A percentile compares a stretch with the other conserved stretches of the same genome.
Evolutionary conservation across 1,140 invertebrate genomes (phyloP).

Genomic region (Ceratina japonica): DNA sequence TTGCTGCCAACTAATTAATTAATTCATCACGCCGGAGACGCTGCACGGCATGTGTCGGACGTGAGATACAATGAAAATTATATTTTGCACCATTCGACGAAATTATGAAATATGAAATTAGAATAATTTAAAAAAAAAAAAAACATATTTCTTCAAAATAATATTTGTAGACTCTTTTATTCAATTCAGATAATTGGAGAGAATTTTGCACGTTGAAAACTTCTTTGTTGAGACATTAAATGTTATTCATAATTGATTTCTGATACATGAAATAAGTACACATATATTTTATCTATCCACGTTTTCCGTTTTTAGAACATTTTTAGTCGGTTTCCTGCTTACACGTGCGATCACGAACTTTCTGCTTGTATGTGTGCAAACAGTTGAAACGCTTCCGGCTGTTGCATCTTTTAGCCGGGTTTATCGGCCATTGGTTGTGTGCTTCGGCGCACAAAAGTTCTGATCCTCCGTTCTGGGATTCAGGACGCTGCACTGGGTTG

Average conservation of each 20-base stretch:
- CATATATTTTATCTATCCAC: too few species aligned
- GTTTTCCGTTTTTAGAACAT: too few species aligned
- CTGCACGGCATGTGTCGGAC: neutral
- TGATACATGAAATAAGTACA: too few species aligned
- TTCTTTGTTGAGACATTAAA: too few species aligned
- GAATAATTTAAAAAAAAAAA: neutral
- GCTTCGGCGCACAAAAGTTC: neutral
- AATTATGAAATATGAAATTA: too few species aligned
- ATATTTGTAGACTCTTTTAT: neutral
- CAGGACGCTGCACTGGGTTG: neutral
- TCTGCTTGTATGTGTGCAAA: too few species aligned
- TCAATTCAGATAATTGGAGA: neutral
- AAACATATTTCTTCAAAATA: neutral
- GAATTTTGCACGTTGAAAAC: too few species aligned
- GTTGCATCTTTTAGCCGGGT: neutral
- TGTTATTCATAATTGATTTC: too few species aligned
- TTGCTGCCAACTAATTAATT: constrained; percentile 27
- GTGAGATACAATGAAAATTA: constrained; percentile 33
- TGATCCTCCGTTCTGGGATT: neutral
- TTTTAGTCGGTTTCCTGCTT: too few species aligned
- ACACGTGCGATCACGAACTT: too few species aligned
- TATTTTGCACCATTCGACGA: constrained; percentile 37
- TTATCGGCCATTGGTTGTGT: neutral
- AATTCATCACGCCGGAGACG: constrained; percentile 13
- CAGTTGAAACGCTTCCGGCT: neutral